Percentiles rank a stretch among this genome's conserved stretches.
phyloP scores from a whole-genome alignment of 2,888 invertebrate species.

The Phoenoteleia sp. region DNA sequence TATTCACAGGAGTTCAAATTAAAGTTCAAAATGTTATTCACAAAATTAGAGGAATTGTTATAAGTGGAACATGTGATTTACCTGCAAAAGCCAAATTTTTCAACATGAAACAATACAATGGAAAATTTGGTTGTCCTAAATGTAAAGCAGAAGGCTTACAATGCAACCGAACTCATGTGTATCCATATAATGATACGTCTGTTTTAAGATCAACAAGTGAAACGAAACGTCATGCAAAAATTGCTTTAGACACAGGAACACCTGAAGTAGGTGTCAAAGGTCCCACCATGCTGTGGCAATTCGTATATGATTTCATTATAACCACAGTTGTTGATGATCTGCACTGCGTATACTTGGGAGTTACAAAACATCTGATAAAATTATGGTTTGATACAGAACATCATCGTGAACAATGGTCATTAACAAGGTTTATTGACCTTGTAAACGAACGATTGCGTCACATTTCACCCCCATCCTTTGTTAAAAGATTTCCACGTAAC shows the following conservation, averaged over 20 bases:
- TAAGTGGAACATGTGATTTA: conserved; percentile 56
- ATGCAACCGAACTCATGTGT: not conserved
- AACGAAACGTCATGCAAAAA: not conserved
- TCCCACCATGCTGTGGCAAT: conserved; percentile 37
- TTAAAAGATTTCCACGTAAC: conserved; percentile 57
- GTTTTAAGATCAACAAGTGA: conserved; percentile 28
- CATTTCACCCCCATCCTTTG: conserved; percentile 65
- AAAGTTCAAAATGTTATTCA: not conserved
- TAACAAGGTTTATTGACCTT: conserved; percentile 10
- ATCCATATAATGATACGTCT: conserved; percentile 20
- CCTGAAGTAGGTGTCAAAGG: conserved; percentile 63
- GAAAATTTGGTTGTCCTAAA: conserved; percentile 26
- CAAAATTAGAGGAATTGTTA: conserved; percentile 12
- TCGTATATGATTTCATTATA: conserved; percentile 56
- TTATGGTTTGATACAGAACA: conserved; percentile 59
- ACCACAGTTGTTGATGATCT: conserved; percentile 66
- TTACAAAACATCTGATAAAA: conserved; percentile 51
- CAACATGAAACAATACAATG: conserved; percentile 45
- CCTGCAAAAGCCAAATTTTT: conserved; percentile 54
- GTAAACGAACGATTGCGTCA: conserved; percentile 51
- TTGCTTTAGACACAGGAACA: not conserved
- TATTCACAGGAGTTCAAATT: not conserved
- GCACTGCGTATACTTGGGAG: conserved; percentile 69
- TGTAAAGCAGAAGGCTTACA: not conserved
- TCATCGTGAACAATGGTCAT: not conserved